Conservation (phyloP, 2,888 invertebrate genomes). For the Plagodis pulveraria region DNA sequence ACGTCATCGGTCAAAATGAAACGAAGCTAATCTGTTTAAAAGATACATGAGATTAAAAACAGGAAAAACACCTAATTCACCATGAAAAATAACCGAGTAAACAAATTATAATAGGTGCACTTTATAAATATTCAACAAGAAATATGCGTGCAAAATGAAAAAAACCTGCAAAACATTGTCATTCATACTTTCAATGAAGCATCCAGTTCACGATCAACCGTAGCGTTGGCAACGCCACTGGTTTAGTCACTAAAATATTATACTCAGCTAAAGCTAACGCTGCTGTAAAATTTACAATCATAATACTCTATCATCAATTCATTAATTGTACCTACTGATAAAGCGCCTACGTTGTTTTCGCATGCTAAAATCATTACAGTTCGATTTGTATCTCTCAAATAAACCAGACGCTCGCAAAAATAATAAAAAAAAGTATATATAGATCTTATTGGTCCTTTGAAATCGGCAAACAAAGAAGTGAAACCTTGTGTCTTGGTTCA, state of each 20-base stretch:
- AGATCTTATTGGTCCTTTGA: too few relatives aligned
- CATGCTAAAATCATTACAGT: conserved; percentile 17
- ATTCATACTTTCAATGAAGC: background rate
- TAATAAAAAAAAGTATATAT: too few relatives aligned
- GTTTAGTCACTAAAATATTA: conserved; percentile 6
- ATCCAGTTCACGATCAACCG: conserved; percentile 2
- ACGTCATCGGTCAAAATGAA: too few relatives aligned
- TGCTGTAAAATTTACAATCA: conserved; percentile 12
- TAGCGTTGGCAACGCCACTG: conserved; percentile 11
- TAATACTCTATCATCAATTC: conserved; percentile 27
- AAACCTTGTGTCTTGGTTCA: too few relatives aligned
- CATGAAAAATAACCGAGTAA: too few relatives aligned
- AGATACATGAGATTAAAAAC: too few relatives aligned
- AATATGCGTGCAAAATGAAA: too few relatives aligned
- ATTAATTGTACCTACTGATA: conserved; percentile 39
- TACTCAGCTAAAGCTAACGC: background rate
- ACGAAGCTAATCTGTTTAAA: too few relatives aligned
- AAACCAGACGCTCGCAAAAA: conserved; percentile 25
- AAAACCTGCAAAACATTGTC: background rate
- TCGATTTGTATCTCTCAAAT: conserved; percentile 30
- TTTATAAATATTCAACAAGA: too few relatives aligned
- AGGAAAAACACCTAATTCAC: too few relatives aligned
- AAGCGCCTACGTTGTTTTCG: conserved; percentile 16
- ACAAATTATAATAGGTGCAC: too few relatives aligned
- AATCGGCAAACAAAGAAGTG: too few relatives aligned